phyloP scores from a whole-genome alignment of 2,113 vertebrate species.

The Amblyornis subalaris region DNA sequence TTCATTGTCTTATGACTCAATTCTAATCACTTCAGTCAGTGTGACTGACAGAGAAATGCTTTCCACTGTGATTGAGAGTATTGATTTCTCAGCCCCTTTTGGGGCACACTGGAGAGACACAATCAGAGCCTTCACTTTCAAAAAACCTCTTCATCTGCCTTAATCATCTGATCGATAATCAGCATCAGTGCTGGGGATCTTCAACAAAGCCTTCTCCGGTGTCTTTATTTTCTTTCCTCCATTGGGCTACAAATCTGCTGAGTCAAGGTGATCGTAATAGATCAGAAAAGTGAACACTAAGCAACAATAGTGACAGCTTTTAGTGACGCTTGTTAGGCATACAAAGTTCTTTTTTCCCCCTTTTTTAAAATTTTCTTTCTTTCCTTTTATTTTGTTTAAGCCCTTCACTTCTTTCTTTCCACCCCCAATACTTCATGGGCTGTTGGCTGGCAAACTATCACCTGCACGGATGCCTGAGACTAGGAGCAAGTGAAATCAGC shows the following conservation, averaged over 20 bases:
- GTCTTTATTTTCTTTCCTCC: conserved; percentile 80
- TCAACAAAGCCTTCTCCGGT: conserved; percentile 79
- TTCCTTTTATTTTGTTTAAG: conserved; percentile 26
- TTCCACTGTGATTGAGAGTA: conserved; percentile 90
- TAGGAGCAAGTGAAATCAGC: conserved; percentile 73
- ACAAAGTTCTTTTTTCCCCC: not conserved
- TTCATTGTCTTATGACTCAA: conserved; percentile 94
- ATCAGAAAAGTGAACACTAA: conserved; percentile 81
- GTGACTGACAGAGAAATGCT: conserved; percentile 92
- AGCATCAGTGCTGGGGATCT: conserved; percentile 81
- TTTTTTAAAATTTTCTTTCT: not conserved
- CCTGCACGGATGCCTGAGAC: conserved; percentile 80
- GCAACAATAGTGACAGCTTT: conserved; percentile 69
- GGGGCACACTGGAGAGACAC: conserved; percentile 83
- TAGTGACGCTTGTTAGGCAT: conserved; percentile 53
- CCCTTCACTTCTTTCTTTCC: conserved; percentile 36
- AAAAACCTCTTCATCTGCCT: conserved; percentile 93
- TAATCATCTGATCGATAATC: conserved; percentile 98
- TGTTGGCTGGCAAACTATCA: conserved; percentile 83
- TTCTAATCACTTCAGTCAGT: conserved; percentile 92
- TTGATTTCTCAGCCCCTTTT: conserved; percentile 89
- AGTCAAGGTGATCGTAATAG: conserved; percentile 88
- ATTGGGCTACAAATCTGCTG: conserved; percentile 87
- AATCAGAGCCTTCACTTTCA: conserved; percentile 88
- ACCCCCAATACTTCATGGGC: conserved; percentile 76